Evolutionary conservation across 1,140 invertebrate genomes (phyloP).

Genomic region (Magallana gigas): DNA sequence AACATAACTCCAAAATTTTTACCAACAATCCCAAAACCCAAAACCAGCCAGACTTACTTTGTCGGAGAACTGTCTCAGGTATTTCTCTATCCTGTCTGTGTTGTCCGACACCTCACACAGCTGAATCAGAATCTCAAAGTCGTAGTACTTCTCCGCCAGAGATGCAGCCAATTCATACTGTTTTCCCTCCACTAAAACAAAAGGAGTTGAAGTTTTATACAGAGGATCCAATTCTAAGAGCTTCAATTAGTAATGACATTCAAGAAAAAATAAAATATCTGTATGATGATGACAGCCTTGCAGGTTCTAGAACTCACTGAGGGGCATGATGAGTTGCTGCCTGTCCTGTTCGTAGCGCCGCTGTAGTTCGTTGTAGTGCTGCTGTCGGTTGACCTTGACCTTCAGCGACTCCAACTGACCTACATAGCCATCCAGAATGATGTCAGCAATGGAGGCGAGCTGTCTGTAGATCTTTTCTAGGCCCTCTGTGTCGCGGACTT

Average conservation of each 20-base stretch:
- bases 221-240: too few relatives aligned
- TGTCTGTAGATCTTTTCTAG: constrained; percentile 84
- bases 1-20: too few relatives aligned
- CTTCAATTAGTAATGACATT: too few relatives aligned
- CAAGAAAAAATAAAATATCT: too few relatives aligned
- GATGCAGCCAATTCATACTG: constrained; percentile 90
- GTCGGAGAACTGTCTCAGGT: constrained; percentile 87
- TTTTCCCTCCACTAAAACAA: constrained; percentile 84
- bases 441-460: constrained; percentile 86
- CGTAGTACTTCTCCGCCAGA: constrained; percentile 93
- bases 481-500: constrained; percentile 76
- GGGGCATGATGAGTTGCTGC: constrained; percentile 83
- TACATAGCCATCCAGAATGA: constrained; percentile 87
- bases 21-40: neutral
- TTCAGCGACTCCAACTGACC: constrained; percentile 86
- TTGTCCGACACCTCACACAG: constrained; percentile 88
- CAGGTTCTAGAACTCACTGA: constrained; percentile 78
- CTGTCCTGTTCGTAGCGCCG: constrained; percentile 84
- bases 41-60: constrained; percentile 69
- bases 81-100: constrained; percentile 87
- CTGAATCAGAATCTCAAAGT: constrained; percentile 90
- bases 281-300: neutral
- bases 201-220: too few relatives aligned
- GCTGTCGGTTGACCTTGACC: constrained; percentile 74
- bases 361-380: constrained; percentile 78